phyloP scores from a whole-genome alignment of 2,797 vertebrate species.

The Hybognathus amarus region DNA sequence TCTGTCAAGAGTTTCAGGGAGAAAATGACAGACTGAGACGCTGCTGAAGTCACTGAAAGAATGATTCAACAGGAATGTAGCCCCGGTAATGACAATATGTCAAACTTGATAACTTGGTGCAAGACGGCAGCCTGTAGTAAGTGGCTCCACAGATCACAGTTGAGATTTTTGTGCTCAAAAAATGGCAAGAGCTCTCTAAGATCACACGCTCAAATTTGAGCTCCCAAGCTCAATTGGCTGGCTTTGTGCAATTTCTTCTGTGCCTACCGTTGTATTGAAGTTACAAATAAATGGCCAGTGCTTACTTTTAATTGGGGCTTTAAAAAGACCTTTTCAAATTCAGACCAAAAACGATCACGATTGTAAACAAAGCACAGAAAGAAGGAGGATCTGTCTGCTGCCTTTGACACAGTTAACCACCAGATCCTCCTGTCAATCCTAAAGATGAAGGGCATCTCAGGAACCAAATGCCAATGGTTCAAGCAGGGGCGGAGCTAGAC shows the following conservation, averaged over 20 bases:
- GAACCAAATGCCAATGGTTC: no score
- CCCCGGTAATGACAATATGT: neutral
- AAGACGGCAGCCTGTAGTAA: neutral
- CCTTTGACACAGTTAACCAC: no score
- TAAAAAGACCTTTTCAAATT: neutral
- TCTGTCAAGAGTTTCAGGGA: constrained; percentile 14
- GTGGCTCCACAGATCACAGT: neutral
- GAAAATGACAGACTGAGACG: constrained; percentile 22
- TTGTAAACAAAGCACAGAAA: neutral
- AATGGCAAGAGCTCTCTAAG: neutral
- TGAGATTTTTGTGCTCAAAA: neutral
- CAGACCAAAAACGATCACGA: neutral
- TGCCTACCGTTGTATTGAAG: neutral
- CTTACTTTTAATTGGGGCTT: neutral
- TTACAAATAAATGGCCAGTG: neutral
- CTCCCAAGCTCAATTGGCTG: neutral
- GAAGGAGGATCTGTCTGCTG: neutral
- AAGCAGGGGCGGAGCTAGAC: no score
- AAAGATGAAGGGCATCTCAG: no score
- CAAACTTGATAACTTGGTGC: neutral
- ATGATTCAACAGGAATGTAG: neutral
- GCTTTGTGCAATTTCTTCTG: neutral
- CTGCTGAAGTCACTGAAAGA: neutral
- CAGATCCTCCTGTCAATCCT: no score
- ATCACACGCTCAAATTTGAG: neutral